A percentile compares a stretch with the other conserved stretches of the same genome.
phyloP scores from a whole-genome alignment of 1,140 invertebrate genomes.

The Pseudoatta argentina region DNA sequence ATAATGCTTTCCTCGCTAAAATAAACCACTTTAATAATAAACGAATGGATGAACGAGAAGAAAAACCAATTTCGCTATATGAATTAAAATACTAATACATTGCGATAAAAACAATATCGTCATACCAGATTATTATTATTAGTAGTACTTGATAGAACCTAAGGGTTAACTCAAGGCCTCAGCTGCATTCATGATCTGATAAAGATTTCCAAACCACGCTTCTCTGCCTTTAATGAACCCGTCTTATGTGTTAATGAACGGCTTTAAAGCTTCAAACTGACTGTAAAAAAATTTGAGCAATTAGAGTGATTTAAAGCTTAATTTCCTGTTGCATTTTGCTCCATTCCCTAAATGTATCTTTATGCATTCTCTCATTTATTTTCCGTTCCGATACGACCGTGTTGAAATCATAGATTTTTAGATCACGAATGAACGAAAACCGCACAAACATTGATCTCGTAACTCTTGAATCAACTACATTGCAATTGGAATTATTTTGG shows the following conservation, averaged over 20 bases:
- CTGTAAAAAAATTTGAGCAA: constrained; percentile 8
- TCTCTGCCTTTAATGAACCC: constrained; percentile 31
- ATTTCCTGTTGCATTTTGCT: constrained; percentile 12
- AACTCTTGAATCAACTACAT: neutral
- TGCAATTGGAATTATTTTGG: constrained; percentile 18
- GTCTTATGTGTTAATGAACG: constrained; percentile 34
- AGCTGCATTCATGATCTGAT: constrained; percentile 34
- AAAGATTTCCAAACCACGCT: constrained; percentile 4
- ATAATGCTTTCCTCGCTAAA: neutral
- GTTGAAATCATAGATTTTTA: neutral
- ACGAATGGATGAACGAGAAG: neutral
- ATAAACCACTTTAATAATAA: neutral
- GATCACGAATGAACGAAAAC: neutral
- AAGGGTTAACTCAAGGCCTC: neutral
- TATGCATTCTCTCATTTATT: neutral
- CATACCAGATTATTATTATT: constrained; percentile 10
- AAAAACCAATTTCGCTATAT: neutral
- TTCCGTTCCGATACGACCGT: neutral
- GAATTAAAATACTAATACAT: constrained; percentile 7
- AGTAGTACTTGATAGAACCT: neutral
- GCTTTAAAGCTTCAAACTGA: neutral
- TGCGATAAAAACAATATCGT: neutral
- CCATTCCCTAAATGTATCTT: neutral
- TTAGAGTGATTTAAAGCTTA: constrained; percentile 38
- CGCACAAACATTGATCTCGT: neutral